Evolutionary conservation across 2,113 vertebrate genomes (phyloP).

Genomic region (Acanthochromis polyacanthus): DNA sequence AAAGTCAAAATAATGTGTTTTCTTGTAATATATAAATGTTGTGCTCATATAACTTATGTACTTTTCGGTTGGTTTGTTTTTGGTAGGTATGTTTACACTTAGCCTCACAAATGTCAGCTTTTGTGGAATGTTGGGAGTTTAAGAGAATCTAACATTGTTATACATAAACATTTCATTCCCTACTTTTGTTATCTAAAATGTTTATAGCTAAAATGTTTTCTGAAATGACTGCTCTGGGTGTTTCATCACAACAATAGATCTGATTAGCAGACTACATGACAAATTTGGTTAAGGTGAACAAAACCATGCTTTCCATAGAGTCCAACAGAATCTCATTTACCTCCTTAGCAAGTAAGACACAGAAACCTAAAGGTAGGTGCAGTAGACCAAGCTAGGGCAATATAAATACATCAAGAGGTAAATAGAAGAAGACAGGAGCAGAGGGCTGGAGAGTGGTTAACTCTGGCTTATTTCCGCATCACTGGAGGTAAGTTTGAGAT

Average conservation of each 20-base stretch:
- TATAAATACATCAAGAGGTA: slow-evolving; percentile 30
- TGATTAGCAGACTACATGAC: slow-evolving; percentile 11
- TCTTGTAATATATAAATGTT: too few relatives aligned
- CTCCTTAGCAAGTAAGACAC: slow-evolving; percentile 22
- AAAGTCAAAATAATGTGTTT: too few relatives aligned
- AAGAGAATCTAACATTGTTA: too few relatives aligned
- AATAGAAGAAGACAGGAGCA: slow-evolving; percentile 23
- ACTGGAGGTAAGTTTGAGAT: slow-evolving; percentile 37
- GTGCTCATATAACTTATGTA: too few relatives aligned
- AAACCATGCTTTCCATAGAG: slow-evolving; percentile 17
- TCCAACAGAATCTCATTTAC: slow-evolving; percentile 25
- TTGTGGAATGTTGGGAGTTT: too few relatives aligned
- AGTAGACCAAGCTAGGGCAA: slow-evolving; percentile 18
- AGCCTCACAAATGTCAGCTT: too few relatives aligned
- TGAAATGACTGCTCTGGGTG: background rate
- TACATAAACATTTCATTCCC: too few relatives aligned
- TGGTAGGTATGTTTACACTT: too few relatives aligned
- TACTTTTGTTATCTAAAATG: too few relatives aligned
- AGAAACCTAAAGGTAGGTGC: slow-evolving; percentile 29
- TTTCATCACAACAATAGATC: background rate
- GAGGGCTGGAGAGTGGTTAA: slow-evolving; percentile 25
- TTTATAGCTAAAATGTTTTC: too few relatives aligned
- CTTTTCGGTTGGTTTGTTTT: too few relatives aligned
- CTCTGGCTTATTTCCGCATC: slow-evolving; percentile 38
- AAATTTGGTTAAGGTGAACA: slow-evolving; percentile 6